phyloP scores from a whole-genome alignment of 2,888 invertebrate genomes.

The Andricus curvator region DNA sequence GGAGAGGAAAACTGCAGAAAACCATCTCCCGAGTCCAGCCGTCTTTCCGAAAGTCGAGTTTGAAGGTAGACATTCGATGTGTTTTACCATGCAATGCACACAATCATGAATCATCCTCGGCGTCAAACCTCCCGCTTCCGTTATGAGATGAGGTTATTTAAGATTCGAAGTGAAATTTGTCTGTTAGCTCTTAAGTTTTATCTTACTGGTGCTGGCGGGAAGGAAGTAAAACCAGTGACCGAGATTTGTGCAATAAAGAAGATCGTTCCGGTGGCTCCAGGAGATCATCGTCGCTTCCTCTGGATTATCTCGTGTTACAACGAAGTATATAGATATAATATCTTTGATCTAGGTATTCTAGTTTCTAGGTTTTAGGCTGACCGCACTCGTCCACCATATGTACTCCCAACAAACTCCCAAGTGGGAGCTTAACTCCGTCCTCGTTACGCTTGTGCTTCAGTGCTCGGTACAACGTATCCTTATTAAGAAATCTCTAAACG shows the following conservation, averaged over 20 bases:
- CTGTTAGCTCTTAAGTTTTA: not conserved
- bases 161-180: not conserved
- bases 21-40: no score
- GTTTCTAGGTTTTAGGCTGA: slow-evolving; percentile 62
- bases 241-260: slow-evolving; percentile 52
- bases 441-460: slow-evolving; percentile 54
- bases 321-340: slow-evolving; percentile 28
- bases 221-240: slow-evolving; percentile 44
- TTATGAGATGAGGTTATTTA: not conserved
- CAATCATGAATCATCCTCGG: no score
- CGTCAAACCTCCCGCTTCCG: no score
- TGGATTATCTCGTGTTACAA: slow-evolving; percentile 44
- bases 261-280: slow-evolving; percentile 53
- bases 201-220: not conserved
- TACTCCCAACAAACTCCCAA: slow-evolving; percentile 53
- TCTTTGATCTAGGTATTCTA: slow-evolving; percentile 27
- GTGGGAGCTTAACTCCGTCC: slow-evolving; percentile 65
- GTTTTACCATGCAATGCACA: no score
- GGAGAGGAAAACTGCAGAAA: no score
- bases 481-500: no score
- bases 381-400: slow-evolving; percentile 61
- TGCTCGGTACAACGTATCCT: not conserved
- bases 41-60: no score
- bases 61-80: no score
- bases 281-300: slow-evolving; percentile 33